Conservation (phyloP, 2,797 vertebrate genomes). For the Leptodactylus fallax region DNA sequence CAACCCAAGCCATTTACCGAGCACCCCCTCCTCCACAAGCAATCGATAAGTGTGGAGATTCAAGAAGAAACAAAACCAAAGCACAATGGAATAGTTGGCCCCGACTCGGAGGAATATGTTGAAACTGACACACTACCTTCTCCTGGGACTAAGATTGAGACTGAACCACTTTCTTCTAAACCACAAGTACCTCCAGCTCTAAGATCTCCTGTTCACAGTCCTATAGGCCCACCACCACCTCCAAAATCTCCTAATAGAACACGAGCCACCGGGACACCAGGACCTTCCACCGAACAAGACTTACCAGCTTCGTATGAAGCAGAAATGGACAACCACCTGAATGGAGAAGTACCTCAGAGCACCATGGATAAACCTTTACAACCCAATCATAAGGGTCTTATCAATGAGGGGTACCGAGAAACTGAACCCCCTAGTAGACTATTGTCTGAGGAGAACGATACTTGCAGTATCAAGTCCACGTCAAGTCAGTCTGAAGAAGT, state of each 20-base stretch:
- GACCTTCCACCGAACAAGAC: background rate
- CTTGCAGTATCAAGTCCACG: conserved; percentile 30
- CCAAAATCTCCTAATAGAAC: background rate
- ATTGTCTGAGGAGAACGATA: conserved; percentile 61
- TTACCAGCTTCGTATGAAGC: conserved; percentile 16
- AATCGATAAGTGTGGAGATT: conserved; percentile 65
- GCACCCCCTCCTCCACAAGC: conserved; percentile 69
- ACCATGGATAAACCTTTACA: conserved; percentile 48
- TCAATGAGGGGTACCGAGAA: conserved; percentile 66
- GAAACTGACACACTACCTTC: conserved; percentile 25
- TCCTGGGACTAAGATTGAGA: background rate
- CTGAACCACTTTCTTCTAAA: background rate
- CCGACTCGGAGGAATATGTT: conserved; percentile 60
- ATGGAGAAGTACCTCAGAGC: conserved; percentile 68
- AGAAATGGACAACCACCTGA: conserved; percentile 59
- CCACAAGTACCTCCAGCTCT: background rate
- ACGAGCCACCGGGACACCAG: background rate
- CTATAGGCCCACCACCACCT: background rate
- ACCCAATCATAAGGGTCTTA: conserved; percentile 58
- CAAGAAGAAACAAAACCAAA: conserved; percentile 69
- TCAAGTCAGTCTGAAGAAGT: conserved; percentile 68
- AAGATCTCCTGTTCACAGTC: background rate
- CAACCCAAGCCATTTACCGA: conserved; percentile 68
- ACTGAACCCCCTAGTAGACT: conserved; percentile 57
- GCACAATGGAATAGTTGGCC: conserved; percentile 72